Evolutionary conservation across 1,140 invertebrate species (phyloP).

Genomic region (Drosophila kikkawai): DNA sequence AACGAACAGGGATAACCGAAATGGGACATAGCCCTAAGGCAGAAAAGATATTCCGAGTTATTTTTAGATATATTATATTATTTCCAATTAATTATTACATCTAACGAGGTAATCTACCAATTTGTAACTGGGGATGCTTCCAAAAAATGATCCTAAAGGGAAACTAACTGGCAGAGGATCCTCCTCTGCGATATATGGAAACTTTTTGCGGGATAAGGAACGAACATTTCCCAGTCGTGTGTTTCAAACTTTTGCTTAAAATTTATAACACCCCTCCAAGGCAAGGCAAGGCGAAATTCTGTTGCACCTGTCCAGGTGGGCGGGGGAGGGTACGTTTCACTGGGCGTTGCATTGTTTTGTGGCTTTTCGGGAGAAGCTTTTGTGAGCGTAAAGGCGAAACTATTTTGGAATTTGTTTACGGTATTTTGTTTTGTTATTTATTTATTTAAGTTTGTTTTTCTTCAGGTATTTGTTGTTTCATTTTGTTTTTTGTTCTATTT

Average conservation of each 20-base stretch:
- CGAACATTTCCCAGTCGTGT: conserved; percentile 33
- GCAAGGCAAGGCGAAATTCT: conserved; percentile 5
- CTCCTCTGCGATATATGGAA: conserved; percentile 1
- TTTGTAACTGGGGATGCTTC: neutral
- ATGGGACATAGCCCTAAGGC: neutral
- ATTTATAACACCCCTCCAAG: conserved; percentile 21
- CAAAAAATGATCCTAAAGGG: conserved; percentile 23
- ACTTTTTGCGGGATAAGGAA: conserved; percentile 22
- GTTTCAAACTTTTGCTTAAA: conserved; percentile 37
- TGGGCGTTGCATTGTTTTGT: conserved; percentile 37
- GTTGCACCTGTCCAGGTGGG: conserved; percentile 29
- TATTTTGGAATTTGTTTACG: conserved; percentile 39
- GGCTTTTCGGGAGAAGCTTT: conserved; percentile 37
- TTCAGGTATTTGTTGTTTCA: neutral
- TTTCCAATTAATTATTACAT: neutral
- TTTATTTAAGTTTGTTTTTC: conserved; percentile 42
- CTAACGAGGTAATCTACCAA: neutral
- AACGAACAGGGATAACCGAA: neutral
- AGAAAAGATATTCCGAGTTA: neutral
- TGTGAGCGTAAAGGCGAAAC: conserved; percentile 38
- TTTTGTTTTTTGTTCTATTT: neutral
- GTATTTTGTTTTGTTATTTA: conserved; percentile 34
- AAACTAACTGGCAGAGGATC: neutral
- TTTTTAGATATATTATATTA: neutral
- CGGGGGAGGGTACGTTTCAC: neutral